Conservation (phyloP, 2,888 invertebrate species). For the Heliconius aoede region DNA sequence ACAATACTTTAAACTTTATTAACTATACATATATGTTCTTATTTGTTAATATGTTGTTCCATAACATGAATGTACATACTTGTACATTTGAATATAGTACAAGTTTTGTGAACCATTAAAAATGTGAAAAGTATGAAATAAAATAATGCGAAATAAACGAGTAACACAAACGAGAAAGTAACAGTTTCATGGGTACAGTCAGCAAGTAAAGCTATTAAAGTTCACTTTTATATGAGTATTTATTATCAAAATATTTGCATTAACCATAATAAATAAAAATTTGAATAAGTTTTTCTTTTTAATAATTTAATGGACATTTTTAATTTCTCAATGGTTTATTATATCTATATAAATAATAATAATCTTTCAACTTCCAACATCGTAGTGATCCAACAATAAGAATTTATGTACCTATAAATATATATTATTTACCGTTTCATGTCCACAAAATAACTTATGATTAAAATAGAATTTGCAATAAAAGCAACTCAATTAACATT, state of each 20-base stretch:
- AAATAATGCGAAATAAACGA: slow-evolving; percentile 21
- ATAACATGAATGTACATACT: background rate
- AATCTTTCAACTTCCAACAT: no score
- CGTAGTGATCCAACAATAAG: background rate
- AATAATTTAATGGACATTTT: background rate
- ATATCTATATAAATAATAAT: no score
- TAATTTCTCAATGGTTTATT: background rate
- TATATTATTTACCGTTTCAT: background rate
- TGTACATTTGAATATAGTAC: background rate
- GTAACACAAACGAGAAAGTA: slow-evolving; percentile 15
- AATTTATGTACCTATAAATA: background rate
- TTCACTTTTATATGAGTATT: background rate
- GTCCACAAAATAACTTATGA: background rate
- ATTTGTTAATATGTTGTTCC: background rate
- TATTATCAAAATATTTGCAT: no score
- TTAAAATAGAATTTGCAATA: background rate
- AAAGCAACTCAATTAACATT: background rate
- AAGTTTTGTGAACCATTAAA: slow-evolving; percentile 13
- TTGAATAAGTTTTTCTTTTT: no score
- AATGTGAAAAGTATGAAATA: slow-evolving; percentile 22
- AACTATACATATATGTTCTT: background rate
- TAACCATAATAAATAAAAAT: background rate
- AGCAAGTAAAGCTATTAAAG: background rate
- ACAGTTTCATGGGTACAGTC: slow-evolving; percentile 18
- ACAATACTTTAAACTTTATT: no score